Evolutionary conservation across 2,888 invertebrate species (phyloP).

Genomic region (Amphipoea oculea): DNA sequence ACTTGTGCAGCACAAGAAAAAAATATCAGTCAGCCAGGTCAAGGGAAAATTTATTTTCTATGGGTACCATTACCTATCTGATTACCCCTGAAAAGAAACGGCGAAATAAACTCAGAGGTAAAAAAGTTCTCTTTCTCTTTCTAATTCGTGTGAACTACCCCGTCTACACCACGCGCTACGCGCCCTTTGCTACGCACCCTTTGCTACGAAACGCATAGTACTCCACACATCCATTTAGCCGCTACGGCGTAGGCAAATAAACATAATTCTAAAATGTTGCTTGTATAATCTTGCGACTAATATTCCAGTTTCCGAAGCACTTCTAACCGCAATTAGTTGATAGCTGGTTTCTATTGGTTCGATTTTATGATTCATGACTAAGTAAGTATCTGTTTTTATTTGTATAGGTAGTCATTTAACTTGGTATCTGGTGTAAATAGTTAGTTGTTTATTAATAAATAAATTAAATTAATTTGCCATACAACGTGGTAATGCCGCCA

Average conservation of each 20-base stretch:
- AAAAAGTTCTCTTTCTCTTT: background rate
- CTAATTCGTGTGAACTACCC: background rate
- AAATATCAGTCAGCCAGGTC: background rate
- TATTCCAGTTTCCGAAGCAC: background rate
- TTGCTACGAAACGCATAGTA: background rate
- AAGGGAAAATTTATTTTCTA: background rate
- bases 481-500: too few species aligned
- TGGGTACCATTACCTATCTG: background rate
- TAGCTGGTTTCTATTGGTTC: background rate
- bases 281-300: background rate
- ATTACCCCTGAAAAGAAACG: background rate
- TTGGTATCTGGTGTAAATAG: background rate
- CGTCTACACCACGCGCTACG: background rate
- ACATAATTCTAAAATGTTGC: background rate
- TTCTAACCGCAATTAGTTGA: constrained; percentile 2
- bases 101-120: background rate
- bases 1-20: background rate
- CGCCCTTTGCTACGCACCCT: constrained; percentile 4
- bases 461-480: too few species aligned
- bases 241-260: constrained; percentile 23
- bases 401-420: background rate
- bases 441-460: background rate
- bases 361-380: background rate
- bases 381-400: constrained; percentile 5
- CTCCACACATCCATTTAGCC: background rate